Conservation (phyloP, 2,113 vertebrate genomes). For the Protobothrops flavoviridis region DNA sequence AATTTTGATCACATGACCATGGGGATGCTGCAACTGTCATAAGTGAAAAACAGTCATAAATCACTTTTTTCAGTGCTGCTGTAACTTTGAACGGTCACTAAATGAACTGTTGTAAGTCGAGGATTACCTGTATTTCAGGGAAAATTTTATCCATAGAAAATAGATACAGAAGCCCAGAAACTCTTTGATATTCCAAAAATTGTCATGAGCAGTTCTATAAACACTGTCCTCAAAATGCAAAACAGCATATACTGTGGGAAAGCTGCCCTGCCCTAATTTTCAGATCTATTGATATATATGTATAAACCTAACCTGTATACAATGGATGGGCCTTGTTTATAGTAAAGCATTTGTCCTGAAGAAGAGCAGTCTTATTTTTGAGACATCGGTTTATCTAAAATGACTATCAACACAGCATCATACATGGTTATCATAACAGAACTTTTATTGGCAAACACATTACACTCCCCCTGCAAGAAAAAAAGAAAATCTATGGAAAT, state of each 20-base stretch:
- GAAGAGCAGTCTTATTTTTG: background rate
- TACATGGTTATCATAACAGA: slow-evolving; percentile 52
- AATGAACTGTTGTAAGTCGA: background rate
- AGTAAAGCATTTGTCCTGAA: background rate
- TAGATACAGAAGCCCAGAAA: background rate
- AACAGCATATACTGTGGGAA: background rate
- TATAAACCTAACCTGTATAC: background rate
- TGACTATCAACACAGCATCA: slow-evolving; percentile 37
- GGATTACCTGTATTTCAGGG: background rate
- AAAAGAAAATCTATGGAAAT: slow-evolving; percentile 75
- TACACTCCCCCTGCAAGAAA: slow-evolving; percentile 72
- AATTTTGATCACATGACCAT: background rate
- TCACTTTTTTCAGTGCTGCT: background rate
- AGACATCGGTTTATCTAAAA: background rate
- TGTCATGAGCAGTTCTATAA: background rate
- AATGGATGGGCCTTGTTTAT: background rate
- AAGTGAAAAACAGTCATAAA: background rate
- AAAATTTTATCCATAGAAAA: background rate
- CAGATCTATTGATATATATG: background rate
- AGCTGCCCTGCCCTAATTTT: background rate
- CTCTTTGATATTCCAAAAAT: background rate
- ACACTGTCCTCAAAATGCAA: background rate
- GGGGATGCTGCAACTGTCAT: background rate
- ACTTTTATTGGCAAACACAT: slow-evolving; percentile 78
- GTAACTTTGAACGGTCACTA: background rate